A percentile compares a stretch with the other conserved stretches of the same genome.
phyloP scores from a whole-genome alignment of 2,888 invertebrate species.

The Schrankia costaestrigalis region DNA sequence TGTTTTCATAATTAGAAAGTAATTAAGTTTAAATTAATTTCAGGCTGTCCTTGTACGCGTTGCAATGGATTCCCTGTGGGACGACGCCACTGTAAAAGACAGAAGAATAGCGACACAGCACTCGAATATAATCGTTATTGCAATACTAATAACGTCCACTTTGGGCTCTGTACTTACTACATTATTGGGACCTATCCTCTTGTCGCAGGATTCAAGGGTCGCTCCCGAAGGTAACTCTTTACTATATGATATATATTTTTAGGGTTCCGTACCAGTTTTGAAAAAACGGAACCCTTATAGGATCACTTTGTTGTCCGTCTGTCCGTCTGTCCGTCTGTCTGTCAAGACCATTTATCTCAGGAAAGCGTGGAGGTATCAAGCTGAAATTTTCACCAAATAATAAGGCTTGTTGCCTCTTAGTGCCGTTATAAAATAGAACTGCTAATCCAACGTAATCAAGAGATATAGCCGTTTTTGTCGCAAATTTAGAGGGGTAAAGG shows the following conservation, averaged over 20 bases:
- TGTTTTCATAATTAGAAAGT: constrained; percentile 20
- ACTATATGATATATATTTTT: constrained; percentile 4
- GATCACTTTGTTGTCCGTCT: too few species aligned
- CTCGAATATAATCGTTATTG: constrained; percentile 73
- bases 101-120: constrained; percentile 60
- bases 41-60: constrained; percentile 73
- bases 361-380: too few species aligned
- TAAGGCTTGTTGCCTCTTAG: too few species aligned
- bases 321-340: too few species aligned
- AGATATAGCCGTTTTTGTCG: too few species aligned
- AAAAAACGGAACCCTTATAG: too few species aligned
- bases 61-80: constrained; percentile 67
- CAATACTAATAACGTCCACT: constrained; percentile 64
- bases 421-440: too few species aligned
- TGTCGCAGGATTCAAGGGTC: constrained; percentile 60
- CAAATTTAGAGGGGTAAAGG: too few species aligned
- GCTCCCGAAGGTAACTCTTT: constrained; percentile 57
- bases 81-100: constrained; percentile 53
- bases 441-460: too few species aligned
- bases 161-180: constrained; percentile 66
- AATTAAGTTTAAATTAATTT: constrained; percentile 23
- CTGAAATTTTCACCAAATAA: too few species aligned
- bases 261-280: neutral
- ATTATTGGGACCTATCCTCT: constrained; percentile 62
- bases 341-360: too few species aligned